phyloP scores from a whole-genome alignment of 2,113 vertebrate species.

The Merops nubicus region DNA sequence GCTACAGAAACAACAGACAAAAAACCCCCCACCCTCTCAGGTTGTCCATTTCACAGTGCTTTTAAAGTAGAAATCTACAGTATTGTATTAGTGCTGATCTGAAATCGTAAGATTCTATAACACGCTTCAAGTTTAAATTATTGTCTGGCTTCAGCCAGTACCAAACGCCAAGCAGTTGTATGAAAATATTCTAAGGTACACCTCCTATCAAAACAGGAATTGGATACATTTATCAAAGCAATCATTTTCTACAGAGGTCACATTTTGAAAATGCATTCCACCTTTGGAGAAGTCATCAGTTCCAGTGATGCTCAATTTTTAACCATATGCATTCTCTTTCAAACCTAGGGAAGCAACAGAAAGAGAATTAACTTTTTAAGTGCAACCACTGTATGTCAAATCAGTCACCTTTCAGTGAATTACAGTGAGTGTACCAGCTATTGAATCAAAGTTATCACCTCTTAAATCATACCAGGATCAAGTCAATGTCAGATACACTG shows the following conservation, averaged over 20 bases:
- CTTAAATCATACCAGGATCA: constrained; percentile 45
- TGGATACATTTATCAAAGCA: neutral
- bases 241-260: neutral
- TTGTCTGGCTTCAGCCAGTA: neutral
- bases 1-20: neutral
- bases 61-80: neutral
- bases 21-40: neutral
- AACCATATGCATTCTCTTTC: neutral
- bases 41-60: neutral
- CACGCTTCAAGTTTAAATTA: neutral
- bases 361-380: constrained; percentile 8
- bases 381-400: neutral
- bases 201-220: neutral
- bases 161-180: neutral
- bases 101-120: neutral
- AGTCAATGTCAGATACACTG: constrained; percentile 9
- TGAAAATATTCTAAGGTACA: neutral
- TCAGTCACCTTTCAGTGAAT: constrained; percentile 57
- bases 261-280: neutral
- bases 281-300: neutral
- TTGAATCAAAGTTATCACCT: constrained; percentile 62
- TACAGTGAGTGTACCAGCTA: constrained; percentile 40
- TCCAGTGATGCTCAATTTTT: neutral
- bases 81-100: neutral
- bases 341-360: neutral